These are phyloP conservation scores for Glossophaga mutica DNA, from an alignment of 2,797 vertebrate genomes.

Conservation along the genomic window DNA sequence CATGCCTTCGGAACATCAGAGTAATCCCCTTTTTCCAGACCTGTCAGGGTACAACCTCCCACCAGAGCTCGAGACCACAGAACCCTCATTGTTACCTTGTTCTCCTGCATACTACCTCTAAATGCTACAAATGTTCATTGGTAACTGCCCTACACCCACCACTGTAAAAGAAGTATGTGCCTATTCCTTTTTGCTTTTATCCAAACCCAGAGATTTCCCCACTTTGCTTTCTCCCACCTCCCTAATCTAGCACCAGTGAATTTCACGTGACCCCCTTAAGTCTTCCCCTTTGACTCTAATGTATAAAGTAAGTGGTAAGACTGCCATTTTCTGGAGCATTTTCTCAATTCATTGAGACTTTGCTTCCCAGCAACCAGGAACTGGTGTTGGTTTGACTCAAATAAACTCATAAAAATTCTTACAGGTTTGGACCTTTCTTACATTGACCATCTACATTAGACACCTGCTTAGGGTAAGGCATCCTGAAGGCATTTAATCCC, in stretches of 20 bases:
- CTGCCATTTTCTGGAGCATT: background rate
- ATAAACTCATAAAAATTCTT: background rate
- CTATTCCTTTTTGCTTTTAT: background rate
- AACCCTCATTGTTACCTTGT: background rate
- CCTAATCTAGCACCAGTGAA: background rate
- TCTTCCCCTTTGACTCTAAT: background rate
- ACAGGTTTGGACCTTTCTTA: background rate
- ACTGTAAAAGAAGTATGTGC: background rate
- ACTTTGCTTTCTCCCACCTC: background rate
- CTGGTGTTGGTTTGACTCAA: background rate
- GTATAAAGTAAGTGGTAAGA: background rate
- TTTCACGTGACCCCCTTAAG: background rate
- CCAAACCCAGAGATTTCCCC: background rate
- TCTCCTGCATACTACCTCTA: background rate
- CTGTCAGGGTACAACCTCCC: no score
- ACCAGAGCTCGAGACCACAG: no score
- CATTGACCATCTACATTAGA: background rate
- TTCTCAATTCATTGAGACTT: background rate
- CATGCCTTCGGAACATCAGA: no score
- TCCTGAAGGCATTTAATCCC: background rate
- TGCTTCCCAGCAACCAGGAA: background rate
- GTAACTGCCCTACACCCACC: background rate
- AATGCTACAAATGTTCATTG: background rate
- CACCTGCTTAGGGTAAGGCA: background rate
- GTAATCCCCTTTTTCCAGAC: no score